phyloP scores from a whole-genome alignment of 2,113 vertebrate species.

The Pelmatolapia mariae region DNA sequence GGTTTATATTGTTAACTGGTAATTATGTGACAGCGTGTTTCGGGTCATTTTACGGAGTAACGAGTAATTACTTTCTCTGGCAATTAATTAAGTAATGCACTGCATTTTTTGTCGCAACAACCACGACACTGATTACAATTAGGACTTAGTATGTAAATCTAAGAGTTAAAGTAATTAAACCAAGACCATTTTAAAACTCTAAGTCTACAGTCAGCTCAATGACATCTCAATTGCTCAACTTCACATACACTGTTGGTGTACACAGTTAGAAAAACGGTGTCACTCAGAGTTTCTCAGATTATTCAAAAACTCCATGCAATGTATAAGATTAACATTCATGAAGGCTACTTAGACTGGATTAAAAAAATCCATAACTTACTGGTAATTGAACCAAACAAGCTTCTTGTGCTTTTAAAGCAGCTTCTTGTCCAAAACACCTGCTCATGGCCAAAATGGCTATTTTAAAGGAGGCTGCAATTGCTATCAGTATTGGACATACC shows the following conservation, averaged over 20 bases:
- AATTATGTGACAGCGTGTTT: background rate
- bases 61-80: background rate
- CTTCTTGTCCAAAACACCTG: background rate
- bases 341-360: background rate
- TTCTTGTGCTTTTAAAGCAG: background rate
- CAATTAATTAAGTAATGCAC: background rate
- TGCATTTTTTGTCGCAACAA: background rate
- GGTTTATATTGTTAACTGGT: background rate
- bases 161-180: background rate
- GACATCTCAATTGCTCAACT: background rate
- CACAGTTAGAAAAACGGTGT: background rate
- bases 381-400: background rate
- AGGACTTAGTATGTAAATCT: background rate
- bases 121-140: background rate
- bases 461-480: background rate
- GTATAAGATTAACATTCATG: background rate
- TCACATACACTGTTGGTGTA: background rate
- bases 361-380: accelerated
- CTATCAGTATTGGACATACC: background rate
- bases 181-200: background rate
- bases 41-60: background rate
- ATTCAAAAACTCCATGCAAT: background rate
- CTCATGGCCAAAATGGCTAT: background rate
- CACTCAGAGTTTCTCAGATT: background rate
- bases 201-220: background rate